Percentiles rank a stretch among this genome's conserved stretches.
Conservation (phyloP, 1,140 invertebrate species). For the Cherax quadricarinatus region DNA sequence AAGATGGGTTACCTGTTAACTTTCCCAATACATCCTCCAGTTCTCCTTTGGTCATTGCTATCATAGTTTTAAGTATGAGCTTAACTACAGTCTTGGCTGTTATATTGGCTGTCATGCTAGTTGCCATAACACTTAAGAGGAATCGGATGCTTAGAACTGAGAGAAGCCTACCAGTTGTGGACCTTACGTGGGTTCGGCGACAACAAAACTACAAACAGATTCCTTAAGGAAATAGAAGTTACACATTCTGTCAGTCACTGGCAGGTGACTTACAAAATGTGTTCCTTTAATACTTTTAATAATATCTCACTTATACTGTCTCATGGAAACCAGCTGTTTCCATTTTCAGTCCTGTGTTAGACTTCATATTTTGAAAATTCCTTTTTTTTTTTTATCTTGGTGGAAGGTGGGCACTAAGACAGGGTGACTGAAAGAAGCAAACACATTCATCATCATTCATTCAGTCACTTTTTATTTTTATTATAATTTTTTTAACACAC, state of each 20-base stretch:
- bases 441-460: too few relatives aligned
- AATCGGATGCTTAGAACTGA: conserved; percentile 5
- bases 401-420: too few relatives aligned
- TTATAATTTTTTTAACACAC: too few relatives aligned
- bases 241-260: background rate
- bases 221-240: background rate
- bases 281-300: too few relatives aligned
- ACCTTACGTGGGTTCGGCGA: background rate
- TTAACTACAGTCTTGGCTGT: conserved; percentile 28
- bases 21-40: background rate
- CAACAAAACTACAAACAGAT: conserved; percentile 14
- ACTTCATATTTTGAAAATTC: too few relatives aligned
- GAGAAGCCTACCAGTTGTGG: background rate
- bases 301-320: too few relatives aligned
- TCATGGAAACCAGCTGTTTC: too few relatives aligned
- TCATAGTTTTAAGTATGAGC: conserved; percentile 27
- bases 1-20: background rate
- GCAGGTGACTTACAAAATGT: too few relatives aligned
- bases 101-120: conserved; percentile 32
- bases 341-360: too few relatives aligned
- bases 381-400: too few relatives aligned
- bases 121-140: conserved; percentile 8
- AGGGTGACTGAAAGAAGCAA: too few relatives aligned
- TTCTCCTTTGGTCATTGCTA: conserved; percentile 14
- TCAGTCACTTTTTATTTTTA: too few relatives aligned